Evolutionary conservation across 1,140 invertebrate genomes (phyloP).

Genomic region (Holotrichia oblita): DNA sequence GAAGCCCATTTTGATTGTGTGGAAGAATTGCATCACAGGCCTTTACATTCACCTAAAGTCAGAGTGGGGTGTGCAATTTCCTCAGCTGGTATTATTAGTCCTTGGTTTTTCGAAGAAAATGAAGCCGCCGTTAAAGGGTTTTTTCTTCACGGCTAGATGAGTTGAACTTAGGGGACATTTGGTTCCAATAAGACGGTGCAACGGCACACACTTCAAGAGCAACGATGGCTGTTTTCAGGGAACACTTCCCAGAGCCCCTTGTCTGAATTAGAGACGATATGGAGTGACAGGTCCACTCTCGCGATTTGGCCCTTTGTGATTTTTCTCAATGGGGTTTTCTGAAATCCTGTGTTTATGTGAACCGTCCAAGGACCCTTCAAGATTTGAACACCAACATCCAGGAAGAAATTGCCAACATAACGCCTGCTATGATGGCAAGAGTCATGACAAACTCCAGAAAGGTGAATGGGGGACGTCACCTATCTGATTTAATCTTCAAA

Average conservation of each 20-base stretch:
- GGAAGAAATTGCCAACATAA: conserved; percentile 47
- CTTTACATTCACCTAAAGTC: conserved; percentile 36
- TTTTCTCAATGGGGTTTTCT: conserved; percentile 56
- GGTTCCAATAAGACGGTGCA: conserved; percentile 49
- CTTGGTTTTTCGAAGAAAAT: too few species aligned
- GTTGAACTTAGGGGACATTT: conserved; percentile 40
- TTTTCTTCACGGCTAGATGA: conserved; percentile 41
- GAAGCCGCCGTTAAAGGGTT: conserved; percentile 24
- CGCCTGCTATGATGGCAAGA: neutral
- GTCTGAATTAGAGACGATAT: conserved; percentile 50
- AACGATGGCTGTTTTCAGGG: conserved; percentile 48
- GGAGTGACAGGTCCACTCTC: conserved; percentile 54
- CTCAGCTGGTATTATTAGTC: too few species aligned
- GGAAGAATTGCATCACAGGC: conserved; percentile 3
- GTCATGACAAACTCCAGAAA: conserved; percentile 36
- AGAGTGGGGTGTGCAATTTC: conserved; percentile 24
- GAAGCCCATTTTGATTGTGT: neutral
- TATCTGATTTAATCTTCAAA: conserved; percentile 43
- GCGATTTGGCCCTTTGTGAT: conserved; percentile 56
- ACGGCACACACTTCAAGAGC: conserved; percentile 47
- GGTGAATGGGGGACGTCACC: conserved; percentile 40
- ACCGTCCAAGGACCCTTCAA: conserved; percentile 52
- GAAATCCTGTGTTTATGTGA: conserved; percentile 51
- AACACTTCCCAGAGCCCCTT: conserved; percentile 48
- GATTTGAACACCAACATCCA: conserved; percentile 52